Evolutionary conservation across 2,113 vertebrate species (phyloP).

Genomic region (Plecotus auritus): DNA sequence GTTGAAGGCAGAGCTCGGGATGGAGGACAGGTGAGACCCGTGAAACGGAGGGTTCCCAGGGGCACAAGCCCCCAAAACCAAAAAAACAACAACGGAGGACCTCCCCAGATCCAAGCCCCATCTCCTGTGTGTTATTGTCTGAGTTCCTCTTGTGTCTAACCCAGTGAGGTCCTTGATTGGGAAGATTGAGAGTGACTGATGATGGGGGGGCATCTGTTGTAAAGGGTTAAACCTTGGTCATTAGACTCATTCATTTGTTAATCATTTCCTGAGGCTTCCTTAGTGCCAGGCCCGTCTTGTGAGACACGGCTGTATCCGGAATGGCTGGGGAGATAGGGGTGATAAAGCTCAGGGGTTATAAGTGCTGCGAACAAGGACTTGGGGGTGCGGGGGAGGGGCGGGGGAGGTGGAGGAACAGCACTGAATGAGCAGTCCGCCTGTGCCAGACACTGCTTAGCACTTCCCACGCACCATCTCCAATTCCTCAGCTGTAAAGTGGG

Average conservation of each 20-base stretch:
- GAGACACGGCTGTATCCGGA: neutral
- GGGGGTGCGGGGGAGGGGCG: rapidly evolving
- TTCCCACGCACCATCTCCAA: neutral
- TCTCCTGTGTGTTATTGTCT: neutral
- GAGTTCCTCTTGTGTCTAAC: neutral
- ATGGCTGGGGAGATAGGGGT: neutral
- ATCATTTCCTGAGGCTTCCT: neutral
- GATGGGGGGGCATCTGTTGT: no score
- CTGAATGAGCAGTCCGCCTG: neutral
- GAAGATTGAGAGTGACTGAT: neutral
- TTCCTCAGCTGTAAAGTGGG: neutral
- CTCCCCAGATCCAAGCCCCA: neutral
- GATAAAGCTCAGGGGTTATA: neutral
- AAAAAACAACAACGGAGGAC: neutral
- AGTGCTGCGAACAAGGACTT: neutral
- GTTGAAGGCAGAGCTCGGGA: neutral
- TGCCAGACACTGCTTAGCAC: neutral
- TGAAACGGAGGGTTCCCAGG: neutral
- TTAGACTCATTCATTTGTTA: neutral
- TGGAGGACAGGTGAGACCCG: neutral
- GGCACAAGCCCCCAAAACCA: no score
- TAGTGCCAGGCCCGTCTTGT: no score
- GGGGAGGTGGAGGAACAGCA: neutral
- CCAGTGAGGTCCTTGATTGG: neutral
- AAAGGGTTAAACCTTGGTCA: neutral